Evolutionary conservation across 1,140 invertebrate species (phyloP).

Genomic region (Platyura marginata): DNA sequence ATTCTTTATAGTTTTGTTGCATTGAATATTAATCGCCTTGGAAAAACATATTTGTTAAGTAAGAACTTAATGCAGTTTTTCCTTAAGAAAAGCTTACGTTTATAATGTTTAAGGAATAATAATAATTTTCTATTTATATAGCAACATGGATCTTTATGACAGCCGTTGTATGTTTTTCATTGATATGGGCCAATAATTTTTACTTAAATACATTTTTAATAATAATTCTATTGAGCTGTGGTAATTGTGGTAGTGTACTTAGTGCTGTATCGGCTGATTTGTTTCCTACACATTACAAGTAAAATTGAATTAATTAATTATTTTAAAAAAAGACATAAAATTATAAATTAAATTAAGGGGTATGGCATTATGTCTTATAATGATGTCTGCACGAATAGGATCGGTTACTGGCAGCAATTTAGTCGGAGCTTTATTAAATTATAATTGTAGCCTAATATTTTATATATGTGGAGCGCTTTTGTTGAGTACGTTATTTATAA

Average conservation of each 20-base stretch:
- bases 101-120: too few species aligned
- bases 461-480: slow-evolving; percentile 6
- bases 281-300: slow-evolving; percentile 21
- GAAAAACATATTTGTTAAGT: slow-evolving; percentile 17
- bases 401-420: slow-evolving; percentile 22
- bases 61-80: too few species aligned
- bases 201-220: slow-evolving; percentile 11
- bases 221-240: slow-evolving; percentile 16
- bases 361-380: slow-evolving; percentile 27
- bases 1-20: slow-evolving; percentile 16
- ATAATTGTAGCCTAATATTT: slow-evolving; percentile 18
- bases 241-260: slow-evolving; percentile 21
- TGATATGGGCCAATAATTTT: slow-evolving; percentile 5
- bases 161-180: too few species aligned
- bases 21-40: slow-evolving; percentile 15
- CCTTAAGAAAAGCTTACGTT: too few species aligned
- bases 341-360: slow-evolving; percentile 17
- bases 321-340: too few species aligned
- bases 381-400: slow-evolving; percentile 26
- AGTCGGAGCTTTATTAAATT: slow-evolving; percentile 18
- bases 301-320: too few species aligned
- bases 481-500: background rate
- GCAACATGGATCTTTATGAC: background rate
- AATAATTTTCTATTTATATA: too few species aligned
- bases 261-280: slow-evolving; percentile 24